Conservation (phyloP, 2,113 vertebrate species). For the Phylloscopus whistleri region DNA sequence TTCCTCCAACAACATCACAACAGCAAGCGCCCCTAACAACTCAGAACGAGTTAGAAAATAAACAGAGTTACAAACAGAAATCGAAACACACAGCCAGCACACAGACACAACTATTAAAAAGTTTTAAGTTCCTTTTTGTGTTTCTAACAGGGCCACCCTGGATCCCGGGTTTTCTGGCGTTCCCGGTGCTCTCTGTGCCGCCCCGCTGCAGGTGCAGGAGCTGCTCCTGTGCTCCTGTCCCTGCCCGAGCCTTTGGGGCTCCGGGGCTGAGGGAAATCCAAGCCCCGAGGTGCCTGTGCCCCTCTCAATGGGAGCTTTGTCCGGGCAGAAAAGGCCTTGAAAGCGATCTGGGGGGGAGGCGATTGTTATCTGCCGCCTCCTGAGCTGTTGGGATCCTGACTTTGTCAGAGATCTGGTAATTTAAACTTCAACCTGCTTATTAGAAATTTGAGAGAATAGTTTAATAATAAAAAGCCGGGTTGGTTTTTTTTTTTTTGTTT, state of each 20-base stretch:
- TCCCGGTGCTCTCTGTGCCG: rapidly evolving
- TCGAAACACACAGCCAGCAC: no score
- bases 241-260: not conserved
- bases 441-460: slow-evolving; percentile 78
- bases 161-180: rapidly evolving
- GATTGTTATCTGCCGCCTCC: slow-evolving; percentile 81
- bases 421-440: slow-evolving; percentile 78
- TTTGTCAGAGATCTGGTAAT: slow-evolving; percentile 78
- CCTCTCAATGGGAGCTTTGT: slow-evolving; percentile 83
- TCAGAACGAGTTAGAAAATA: no score
- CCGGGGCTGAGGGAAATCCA: slow-evolving; percentile 72
- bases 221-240: not conserved
- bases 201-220: not conserved
- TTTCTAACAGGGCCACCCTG: no score
- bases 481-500: not conserved
- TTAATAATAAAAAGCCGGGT: slow-evolving; percentile 65
- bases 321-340: slow-evolving; percentile 76
- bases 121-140: no score
- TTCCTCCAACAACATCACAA: no score
- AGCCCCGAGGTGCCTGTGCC: slow-evolving; percentile 62
- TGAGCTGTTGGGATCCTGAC: slow-evolving; percentile 71
- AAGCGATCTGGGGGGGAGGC: slow-evolving; percentile 75
- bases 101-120: no score
- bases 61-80: no score
- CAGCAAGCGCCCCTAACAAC: no score